Base-by-base conservation (phyloP, 2,113 vertebrate genomes). In the Oophaga pumilio region DNA sequence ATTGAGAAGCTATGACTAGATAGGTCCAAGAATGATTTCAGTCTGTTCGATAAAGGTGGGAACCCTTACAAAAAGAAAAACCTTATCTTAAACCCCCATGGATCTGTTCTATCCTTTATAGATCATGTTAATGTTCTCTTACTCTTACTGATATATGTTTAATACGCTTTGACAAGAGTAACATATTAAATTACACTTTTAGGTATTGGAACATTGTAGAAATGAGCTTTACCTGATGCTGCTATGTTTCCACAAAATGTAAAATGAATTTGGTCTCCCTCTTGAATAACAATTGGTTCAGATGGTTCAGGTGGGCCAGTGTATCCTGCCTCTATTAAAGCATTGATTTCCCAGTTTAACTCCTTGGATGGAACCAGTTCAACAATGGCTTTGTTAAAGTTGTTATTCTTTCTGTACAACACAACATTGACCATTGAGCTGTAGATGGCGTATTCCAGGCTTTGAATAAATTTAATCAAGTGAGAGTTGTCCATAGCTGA, bases 181-280 rank as follows among this genome's bases (percentile, higher is more conserved):
- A 59, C 14, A 15, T 59, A 15, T 59, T 43, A 43, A 2, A 43
- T 43, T 43, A 43, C 33, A 43, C 3, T 43, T 43, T 43, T 43
- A 5, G 33, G 33, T 43, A 43, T 43, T 43, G 33, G 8, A 56
- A n/a, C 56, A 64, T 50, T 50, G 20, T 64, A 57, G 43, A 66
- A 52, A 68, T 83, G 0, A 26, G 7, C 1, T 17, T 53, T 49
- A 97, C 96, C 95, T 90, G 93, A 94, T 76, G 94, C 95, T 89
- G 93, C 94, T 91, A 98, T 96, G 90, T 98, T 98, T 90, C 97
- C 96, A 33, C 86, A 94, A 92, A 97, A 97, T 18, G 71, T 92
- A 33, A 97, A 92, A 82, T 96, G 89, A 74, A 98, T 92, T 87
- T 96, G 95, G 5, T 98, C 95, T 89, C 96, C 96, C 89, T 98